phyloP scores from a whole-genome alignment of 2,113 vertebrate genomes.

The Thinocorus orbignyianus region DNA sequence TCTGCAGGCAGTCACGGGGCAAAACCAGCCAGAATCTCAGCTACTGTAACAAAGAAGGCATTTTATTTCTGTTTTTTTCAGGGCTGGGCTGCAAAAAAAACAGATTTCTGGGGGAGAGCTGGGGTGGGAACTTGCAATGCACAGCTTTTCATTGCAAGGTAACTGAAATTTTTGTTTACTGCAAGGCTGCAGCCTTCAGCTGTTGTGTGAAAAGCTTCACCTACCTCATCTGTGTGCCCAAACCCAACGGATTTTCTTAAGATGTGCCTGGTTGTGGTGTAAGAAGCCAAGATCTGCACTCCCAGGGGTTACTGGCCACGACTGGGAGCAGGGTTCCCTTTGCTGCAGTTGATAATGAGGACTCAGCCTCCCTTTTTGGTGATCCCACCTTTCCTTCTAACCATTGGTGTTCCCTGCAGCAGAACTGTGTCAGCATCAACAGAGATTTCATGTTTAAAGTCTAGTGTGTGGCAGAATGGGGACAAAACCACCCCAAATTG shows the following conservation, averaged over 20 bases:
- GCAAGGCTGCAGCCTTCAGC: background rate
- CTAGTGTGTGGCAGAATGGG: fast-evolving
- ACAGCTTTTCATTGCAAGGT: background rate
- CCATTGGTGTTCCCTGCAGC: background rate
- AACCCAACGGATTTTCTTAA: background rate
- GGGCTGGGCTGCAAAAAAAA: background rate
- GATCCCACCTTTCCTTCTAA: background rate
- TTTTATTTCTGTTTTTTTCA: background rate
- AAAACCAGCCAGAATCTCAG: too few species aligned
- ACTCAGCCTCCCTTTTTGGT: background rate
- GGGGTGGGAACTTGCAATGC: background rate
- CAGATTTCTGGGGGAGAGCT: too few species aligned
- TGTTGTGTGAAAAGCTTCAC: background rate
- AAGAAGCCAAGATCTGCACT: too few species aligned
- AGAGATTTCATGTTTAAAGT: background rate
- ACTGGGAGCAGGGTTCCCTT: background rate
- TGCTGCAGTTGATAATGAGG: background rate
- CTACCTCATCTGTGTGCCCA: background rate
- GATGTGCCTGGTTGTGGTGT: background rate
- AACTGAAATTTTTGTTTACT: background rate
- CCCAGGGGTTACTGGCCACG: background rate
- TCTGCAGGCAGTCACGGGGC: background rate
- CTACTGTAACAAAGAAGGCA: background rate
- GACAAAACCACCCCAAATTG: background rate
- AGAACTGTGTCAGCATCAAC: background rate